phyloP scores from a whole-genome alignment of 2,888 invertebrate genomes.

The Vannuccia rotundouncinata region DNA sequence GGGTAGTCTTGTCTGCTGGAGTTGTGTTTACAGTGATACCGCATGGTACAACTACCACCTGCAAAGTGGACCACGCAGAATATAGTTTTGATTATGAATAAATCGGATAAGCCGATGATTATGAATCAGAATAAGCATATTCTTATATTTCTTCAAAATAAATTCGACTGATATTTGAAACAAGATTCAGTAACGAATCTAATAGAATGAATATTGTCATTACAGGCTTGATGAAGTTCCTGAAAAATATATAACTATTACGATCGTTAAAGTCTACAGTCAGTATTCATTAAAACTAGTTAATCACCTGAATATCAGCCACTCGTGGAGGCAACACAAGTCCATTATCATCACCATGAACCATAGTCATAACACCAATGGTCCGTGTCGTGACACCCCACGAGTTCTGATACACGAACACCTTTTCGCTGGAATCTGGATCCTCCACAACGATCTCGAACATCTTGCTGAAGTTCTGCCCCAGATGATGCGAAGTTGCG shows the following conservation, averaged over 20 bases:
- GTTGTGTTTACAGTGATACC: conserved; percentile 79
- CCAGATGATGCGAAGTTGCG: conserved; percentile 93
- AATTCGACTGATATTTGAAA: no score
- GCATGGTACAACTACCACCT: conserved; percentile 81
- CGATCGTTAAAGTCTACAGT: no score
- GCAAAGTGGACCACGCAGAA: conserved; percentile 39
- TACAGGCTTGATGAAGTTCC: no score
- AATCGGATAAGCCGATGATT: no score
- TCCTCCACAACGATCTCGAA: conserved; percentile 92
- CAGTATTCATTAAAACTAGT: no score
- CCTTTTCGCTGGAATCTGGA: conserved; percentile 69
- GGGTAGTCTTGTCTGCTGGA: conserved; percentile 65
- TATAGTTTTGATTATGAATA: conserved; percentile 21
- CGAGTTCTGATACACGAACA: conserved; percentile 84
- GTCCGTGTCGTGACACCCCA: conserved; percentile 97
- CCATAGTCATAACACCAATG: conserved; percentile 70
- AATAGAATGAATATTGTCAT: no score
- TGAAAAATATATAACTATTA: no score
- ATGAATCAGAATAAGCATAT: no score
- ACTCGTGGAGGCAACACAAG: conserved; percentile 87
- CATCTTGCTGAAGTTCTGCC: conserved; percentile 99
- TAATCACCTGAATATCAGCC: conserved; percentile 73
- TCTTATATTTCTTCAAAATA: no score
- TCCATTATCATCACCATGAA: conserved; percentile 93
- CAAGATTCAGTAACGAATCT: no score